These are phyloP conservation scores for Bombylius discolor DNA, from an alignment of 2,888 invertebrate species.

Conservation along the genomic window DNA sequence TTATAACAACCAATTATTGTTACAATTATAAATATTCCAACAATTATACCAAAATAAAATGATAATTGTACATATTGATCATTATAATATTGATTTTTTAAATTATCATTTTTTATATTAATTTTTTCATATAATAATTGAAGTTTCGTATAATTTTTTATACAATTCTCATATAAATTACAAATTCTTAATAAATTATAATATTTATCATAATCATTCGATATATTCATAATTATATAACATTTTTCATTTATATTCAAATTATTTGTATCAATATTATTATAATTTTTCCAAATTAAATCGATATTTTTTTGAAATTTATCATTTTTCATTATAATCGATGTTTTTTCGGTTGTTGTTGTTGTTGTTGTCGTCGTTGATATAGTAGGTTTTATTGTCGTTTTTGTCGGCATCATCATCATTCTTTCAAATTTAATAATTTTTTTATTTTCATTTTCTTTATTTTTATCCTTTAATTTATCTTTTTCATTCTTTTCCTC, in stretches of 20 bases:
- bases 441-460: no score
- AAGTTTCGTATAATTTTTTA: neutral
- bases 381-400: neutral
- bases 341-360: neutral
- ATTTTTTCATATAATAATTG: no score
- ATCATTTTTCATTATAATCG: slow-evolving; percentile 6
- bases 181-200: neutral
- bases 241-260: no score
- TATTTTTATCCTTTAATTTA: no score
- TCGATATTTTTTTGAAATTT: slow-evolving; percentile 10
- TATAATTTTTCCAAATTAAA: slow-evolving; percentile 6
- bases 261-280: neutral
- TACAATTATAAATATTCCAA: neutral
- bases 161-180: slow-evolving; percentile 4
- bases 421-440: slow-evolving; percentile 25
- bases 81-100: neutral
- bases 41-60: neutral
- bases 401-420: slow-evolving; percentile 11
- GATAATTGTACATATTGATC: neutral
- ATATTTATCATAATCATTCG: neutral
- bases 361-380: neutral
- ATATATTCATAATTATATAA: no score
- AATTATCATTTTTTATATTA: no score
- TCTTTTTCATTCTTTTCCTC: no score
- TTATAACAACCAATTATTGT: neutral